A percentile compares a stretch with the other conserved stretches of the same genome.
Evolutionary conservation across 1,140 invertebrate genomes (phyloP).

Genomic region (Orchestia grillus): DNA sequence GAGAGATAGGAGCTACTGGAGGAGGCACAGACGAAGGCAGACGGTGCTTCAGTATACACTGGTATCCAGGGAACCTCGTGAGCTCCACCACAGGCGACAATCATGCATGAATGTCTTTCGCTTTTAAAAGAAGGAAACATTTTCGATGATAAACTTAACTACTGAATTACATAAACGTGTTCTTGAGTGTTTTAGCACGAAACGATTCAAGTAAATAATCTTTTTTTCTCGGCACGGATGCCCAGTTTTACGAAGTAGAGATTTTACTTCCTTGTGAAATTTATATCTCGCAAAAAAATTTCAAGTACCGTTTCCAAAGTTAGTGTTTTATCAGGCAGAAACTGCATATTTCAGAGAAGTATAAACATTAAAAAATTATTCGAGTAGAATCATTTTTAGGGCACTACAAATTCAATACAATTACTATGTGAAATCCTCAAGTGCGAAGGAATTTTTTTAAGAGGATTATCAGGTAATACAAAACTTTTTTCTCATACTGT

Average conservation of each 20-base stretch:
- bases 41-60: slow-evolving; percentile 36
- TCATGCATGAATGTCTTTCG: neutral
- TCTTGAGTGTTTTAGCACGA: neutral
- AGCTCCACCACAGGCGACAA: neutral
- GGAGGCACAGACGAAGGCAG: slow-evolving; percentile 11
- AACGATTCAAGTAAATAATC: neutral
- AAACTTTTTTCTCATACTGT: no score
- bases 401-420: no score
- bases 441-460: no score
- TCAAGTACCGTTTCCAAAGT: no score
- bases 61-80: slow-evolving; percentile 35
- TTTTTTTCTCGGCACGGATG: neutral
- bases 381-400: no score
- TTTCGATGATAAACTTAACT: neutral
- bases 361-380: no score
- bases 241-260: neutral
- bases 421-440: no score
- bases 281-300: no score
- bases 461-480: no score
- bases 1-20: neutral
- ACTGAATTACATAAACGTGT: neutral
- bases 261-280: neutral
- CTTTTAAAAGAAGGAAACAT: neutral
- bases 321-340: no score
- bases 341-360: no score